phyloP scores from a whole-genome alignment of 1,140 invertebrate species.

The Cherax quadricarinatus region DNA sequence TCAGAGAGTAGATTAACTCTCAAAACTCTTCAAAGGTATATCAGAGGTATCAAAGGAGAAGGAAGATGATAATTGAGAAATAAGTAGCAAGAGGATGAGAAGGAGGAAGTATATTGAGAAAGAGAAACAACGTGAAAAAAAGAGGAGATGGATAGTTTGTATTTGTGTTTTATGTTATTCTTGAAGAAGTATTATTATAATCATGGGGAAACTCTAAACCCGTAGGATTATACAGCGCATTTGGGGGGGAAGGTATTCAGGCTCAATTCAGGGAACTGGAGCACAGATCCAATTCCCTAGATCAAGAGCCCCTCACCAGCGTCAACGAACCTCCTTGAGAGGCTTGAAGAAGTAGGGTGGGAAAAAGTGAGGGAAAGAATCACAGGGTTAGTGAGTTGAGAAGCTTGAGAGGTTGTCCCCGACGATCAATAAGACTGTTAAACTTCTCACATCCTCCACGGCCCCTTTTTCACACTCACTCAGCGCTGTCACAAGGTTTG shows the following conservation, averaged over 20 bases:
- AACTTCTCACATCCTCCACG: background rate
- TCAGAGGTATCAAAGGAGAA: too few species aligned
- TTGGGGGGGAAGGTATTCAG: too few species aligned
- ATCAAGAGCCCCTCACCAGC: too few species aligned
- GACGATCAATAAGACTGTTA: constrained; percentile 3
- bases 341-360: background rate
- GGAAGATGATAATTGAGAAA: background rate
- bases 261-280: too few species aligned
- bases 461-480: background rate
- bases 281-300: too few species aligned
- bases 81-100: background rate
- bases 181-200: too few species aligned
- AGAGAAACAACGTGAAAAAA: background rate
- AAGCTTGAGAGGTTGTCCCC: background rate
- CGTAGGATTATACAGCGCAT: too few species aligned
- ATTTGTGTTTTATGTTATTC: too few species aligned
- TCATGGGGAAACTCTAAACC: too few species aligned
- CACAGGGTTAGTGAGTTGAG: background rate
- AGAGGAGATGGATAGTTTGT: background rate
- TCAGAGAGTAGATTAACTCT: too few species aligned
- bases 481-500: background rate
- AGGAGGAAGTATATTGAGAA: background rate
- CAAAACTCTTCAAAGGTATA: too few species aligned
- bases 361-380: background rate
- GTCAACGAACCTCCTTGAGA: background rate